Base-by-base conservation (phyloP, 2,888 invertebrate species). In the Drosophila neonasuta region DNA sequence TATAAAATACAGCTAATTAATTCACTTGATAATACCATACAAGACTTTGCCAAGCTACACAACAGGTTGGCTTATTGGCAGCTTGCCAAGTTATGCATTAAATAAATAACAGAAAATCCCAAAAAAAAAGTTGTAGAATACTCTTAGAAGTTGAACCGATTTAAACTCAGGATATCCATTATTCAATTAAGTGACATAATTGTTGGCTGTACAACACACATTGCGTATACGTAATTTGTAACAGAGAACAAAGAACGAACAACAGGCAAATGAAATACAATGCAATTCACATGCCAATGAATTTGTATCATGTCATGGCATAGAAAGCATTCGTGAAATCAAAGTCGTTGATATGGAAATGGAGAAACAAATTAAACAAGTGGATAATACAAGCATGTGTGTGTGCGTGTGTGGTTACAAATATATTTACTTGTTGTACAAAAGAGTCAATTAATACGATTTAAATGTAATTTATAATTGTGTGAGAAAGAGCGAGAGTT, bases 401-500 rank as follows among this genome's bases (percentile, higher is more conserved):
- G 51, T 59, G 39, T 48, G 9, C n/a, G 10, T 34, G 11, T 36
- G n/a, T n/a, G n/a, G 32, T 32, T 34, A 9, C 13, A 29, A 32
- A 34, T 50, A 17, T 49, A 29, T 57, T 62, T 45, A 30, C 30
- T 36, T 44, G 24, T n/a, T 46, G 8, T 24, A 42, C 56, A 49
- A 44, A 71, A 57, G 32, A 67, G 54, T 44, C 55, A 67, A 61
- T 67, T 71, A 67, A 62, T 48, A 30, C 17, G 46, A 71, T 44
- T 66, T 41, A 66, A 51, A 48, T 59, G 52, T 46, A 71, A 56
- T 67, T 61, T 57, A 60, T 61, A 61, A 61, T 46, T 59, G 58
- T 46, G 24, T 1, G 24, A 24, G 24, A 20, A 0, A 24, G 24
- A 24, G 24, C 6, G 24, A 17, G 10, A 32, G 9, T 10, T 30